Percentiles rank a stretch among this genome's conserved stretches.
phyloP scores from a whole-genome alignment of 2,888 invertebrate genomes.

The Acleris literana region DNA sequence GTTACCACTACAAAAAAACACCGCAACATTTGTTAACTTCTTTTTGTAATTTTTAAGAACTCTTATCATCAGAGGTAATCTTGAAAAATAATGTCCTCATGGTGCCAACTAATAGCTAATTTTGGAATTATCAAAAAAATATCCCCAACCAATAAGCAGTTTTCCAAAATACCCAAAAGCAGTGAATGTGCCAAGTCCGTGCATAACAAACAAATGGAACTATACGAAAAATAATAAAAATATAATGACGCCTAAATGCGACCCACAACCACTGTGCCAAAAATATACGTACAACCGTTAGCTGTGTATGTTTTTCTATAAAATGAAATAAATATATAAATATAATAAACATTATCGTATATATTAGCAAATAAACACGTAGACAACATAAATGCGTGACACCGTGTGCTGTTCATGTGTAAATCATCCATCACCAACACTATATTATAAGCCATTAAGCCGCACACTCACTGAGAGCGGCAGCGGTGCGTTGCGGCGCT shows the following conservation, averaged over 20 bases:
- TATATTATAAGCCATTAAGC: not conserved
- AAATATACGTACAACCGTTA: slow-evolving; percentile 44
- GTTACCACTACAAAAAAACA: no score
- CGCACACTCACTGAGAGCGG: no score
- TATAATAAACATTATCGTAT: slow-evolving; percentile 5
- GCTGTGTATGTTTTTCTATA: slow-evolving; percentile 43
- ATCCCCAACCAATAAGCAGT: slow-evolving; percentile 19
- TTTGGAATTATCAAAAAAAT: not conserved
- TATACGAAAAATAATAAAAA: slow-evolving; percentile 43
- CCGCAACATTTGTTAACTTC: no score
- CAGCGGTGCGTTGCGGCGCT: no score
- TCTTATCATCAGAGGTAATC: no score
- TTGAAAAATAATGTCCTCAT: not conserved
- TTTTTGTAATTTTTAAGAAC: no score
- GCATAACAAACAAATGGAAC: slow-evolving; percentile 42
- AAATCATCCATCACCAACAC: not conserved
- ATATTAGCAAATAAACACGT: slow-evolving; percentile 14
- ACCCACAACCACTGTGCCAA: slow-evolving; percentile 34
- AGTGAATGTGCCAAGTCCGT: slow-evolving; percentile 65
- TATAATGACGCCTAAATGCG: slow-evolving; percentile 37
- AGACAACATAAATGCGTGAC: slow-evolving; percentile 3
- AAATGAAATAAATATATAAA: slow-evolving; percentile 38
- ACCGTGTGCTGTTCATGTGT: slow-evolving; percentile 27
- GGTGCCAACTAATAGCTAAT: not conserved
- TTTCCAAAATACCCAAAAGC: slow-evolving; percentile 39